phyloP scores from a whole-genome alignment of 1,140 invertebrate genomes.

The Manduca sexta region DNA sequence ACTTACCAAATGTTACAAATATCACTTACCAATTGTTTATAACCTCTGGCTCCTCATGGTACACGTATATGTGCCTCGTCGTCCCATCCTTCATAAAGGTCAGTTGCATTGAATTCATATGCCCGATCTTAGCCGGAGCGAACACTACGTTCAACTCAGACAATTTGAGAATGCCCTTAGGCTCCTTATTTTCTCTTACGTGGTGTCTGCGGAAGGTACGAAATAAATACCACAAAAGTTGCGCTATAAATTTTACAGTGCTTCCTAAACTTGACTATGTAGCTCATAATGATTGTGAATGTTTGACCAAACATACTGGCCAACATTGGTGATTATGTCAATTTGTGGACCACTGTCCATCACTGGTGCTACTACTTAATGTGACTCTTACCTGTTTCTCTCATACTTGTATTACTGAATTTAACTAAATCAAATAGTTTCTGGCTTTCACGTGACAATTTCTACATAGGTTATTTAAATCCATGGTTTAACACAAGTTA shows the following conservation, averaged over 20 bases:
- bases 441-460: too few relatives aligned
- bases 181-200: constrained; percentile 88
- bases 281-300: too few relatives aligned
- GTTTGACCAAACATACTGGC: too few relatives aligned
- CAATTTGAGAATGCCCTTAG: constrained; percentile 87
- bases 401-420: too few relatives aligned
- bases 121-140: constrained; percentile 87
- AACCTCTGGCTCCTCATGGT: constrained; percentile 87
- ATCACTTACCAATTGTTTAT: constrained; percentile 85
- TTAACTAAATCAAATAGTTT: too few relatives aligned
- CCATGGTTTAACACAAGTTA: too few relatives aligned
- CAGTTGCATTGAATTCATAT: constrained; percentile 86
- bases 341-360: too few relatives aligned
- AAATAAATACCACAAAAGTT: neutral
- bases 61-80: constrained; percentile 91
- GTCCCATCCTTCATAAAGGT: constrained; percentile 87
- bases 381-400: too few relatives aligned
- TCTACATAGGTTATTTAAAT: too few relatives aligned
- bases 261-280: too few relatives aligned
- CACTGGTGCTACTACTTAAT: too few relatives aligned
- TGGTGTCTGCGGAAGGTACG: constrained; percentile 76
- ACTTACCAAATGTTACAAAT: neutral
- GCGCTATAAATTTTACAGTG: neutral
- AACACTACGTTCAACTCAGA: constrained; percentile 91
- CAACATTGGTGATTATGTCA: too few relatives aligned